Evolutionary conservation across 2,113 vertebrate species (phyloP).

Genomic region (Xenopus laevis): DNA sequence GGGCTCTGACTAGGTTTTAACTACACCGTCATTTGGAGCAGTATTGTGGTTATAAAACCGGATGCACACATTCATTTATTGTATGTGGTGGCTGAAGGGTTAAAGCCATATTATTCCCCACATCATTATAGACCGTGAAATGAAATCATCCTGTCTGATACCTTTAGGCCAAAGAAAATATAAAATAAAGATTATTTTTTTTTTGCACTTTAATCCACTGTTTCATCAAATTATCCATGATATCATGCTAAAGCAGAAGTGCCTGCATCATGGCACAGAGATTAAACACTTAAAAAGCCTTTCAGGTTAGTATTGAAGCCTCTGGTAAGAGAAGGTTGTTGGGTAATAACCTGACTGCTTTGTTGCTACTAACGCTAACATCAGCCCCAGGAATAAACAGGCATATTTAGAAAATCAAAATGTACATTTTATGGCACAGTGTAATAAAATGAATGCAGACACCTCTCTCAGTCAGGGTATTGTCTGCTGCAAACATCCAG

Average conservation of each 20-base stretch:
- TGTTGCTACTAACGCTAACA: not conserved
- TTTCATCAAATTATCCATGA: not conserved
- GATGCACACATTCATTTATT: too few species aligned
- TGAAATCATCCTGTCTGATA: not conserved
- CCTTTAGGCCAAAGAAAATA: not conserved
- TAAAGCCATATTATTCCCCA: not conserved
- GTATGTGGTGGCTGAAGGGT: too few species aligned
- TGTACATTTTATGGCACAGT: conserved; percentile 2
- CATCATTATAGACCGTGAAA: not conserved
- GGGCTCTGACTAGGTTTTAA: too few species aligned
- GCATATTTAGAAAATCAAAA: conserved; percentile 9
- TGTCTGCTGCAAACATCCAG: conserved; percentile 5
- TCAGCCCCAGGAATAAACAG: not conserved
- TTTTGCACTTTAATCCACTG: not conserved
- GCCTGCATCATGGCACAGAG: not conserved
- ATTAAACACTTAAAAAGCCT: not conserved
- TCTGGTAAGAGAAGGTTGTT: not conserved
- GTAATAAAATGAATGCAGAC: not conserved
- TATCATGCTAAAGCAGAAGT: not conserved
- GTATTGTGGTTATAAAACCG: too few species aligned
- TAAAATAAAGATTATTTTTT: not conserved
- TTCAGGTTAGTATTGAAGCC: not conserved
- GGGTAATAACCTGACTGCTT: conserved; percentile 2
- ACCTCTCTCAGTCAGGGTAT: not conserved
- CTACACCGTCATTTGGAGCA: too few species aligned